phyloP scores from a whole-genome alignment of 2,797 vertebrate species.

The Bradypodion ventrale region DNA sequence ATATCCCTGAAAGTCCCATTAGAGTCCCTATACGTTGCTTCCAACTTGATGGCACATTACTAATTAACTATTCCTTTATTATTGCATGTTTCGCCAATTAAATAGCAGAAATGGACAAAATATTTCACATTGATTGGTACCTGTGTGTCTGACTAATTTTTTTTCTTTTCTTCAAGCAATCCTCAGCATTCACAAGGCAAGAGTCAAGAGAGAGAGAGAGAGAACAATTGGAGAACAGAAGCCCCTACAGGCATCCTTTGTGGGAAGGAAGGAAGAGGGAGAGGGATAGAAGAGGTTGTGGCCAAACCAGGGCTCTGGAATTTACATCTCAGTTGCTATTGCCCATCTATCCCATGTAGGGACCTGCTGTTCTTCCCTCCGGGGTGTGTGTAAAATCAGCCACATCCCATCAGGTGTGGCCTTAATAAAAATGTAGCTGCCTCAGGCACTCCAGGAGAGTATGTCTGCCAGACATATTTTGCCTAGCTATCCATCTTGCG shows the following conservation, averaged over 20 bases:
- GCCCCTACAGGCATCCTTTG: not conserved
- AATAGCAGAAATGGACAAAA: not conserved
- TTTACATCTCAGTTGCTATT: not conserved
- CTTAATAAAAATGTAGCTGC: not conserved
- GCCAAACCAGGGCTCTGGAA: not conserved
- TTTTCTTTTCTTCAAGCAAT: not conserved
- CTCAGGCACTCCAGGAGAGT: not conserved
- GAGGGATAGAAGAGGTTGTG: not conserved
- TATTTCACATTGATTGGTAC: not conserved
- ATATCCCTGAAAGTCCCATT: no score
- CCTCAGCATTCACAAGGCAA: not conserved
- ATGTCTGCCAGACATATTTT: not conserved
- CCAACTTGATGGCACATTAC: no score
- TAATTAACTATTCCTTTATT: not conserved
- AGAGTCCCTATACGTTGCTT: no score
- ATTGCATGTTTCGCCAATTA: not conserved
- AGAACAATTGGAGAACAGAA: not conserved
- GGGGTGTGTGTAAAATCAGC: not conserved
- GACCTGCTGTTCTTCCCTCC: not conserved
- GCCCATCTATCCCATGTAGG: not conserved
- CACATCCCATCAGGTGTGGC: slow-evolving; percentile 23
- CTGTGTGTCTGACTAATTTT: no score
- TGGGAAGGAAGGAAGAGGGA: not conserved
- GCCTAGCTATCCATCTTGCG: not conserved
- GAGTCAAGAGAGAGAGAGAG: not conserved